A percentile compares a stretch with the other conserved stretches of the same genome.
These are phyloP conservation scores for Chelonus formosanus DNA, from an alignment of 2,888 invertebrate species.

Conservation along the genomic window DNA sequence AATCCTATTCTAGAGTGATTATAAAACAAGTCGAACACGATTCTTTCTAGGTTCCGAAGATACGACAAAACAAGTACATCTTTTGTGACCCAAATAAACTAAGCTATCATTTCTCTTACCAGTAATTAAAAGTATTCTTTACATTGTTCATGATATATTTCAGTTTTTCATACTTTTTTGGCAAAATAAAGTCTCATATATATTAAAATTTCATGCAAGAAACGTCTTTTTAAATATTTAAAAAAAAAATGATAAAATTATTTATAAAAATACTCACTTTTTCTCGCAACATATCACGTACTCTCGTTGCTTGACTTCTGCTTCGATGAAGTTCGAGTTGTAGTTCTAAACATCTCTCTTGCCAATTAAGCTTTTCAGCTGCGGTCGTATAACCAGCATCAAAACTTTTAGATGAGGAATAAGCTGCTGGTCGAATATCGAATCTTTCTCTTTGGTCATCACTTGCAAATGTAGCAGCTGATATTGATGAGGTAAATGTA, in stretches of 20 bases:
- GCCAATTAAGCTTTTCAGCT: conserved; percentile 78
- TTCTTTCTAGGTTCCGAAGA: no score
- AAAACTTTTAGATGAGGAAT: conserved; percentile 59
- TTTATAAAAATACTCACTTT: conserved; percentile 73
- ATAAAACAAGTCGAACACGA: no score
- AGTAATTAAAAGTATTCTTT: no score
- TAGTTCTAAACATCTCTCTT: conserved; percentile 85
- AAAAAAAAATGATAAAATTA: background rate
- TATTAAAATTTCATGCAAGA: no score
- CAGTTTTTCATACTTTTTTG: no score
- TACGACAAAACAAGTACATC: no score
- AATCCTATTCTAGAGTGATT: no score
- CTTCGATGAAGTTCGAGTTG: conserved; percentile 87
- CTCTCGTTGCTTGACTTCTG: conserved; percentile 85
- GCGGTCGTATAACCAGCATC: conserved; percentile 56
- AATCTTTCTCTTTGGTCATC: conserved; percentile 62
- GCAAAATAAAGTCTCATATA: no score
- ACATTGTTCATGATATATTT: no score
- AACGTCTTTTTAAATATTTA: no score
- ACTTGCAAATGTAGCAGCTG: conserved; percentile 35
- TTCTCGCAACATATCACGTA: conserved; percentile 87
- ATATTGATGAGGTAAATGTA: conserved; percentile 31
- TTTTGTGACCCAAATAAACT: no score
- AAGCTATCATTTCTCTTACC: no score
- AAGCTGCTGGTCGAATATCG: conserved; percentile 47